phyloP scores from a whole-genome alignment of 92 coral and sea anemone species.

The Siderastrea siderea region DNA sequence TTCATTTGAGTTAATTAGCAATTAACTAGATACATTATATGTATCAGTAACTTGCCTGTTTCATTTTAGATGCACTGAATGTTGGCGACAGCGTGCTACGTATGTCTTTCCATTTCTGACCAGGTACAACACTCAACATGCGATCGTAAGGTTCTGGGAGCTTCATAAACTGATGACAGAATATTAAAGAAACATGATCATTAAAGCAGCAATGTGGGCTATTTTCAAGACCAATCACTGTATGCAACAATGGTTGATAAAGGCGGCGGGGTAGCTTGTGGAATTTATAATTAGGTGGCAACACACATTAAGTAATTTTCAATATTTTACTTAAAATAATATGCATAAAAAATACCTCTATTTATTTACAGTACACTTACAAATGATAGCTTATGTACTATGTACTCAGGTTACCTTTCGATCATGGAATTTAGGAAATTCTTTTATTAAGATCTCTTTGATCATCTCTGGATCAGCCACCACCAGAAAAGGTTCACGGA shows the following conservation, averaged over 20 bases:
- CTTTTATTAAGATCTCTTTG: background rate
- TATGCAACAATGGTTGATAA: no score
- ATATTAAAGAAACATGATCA: background rate
- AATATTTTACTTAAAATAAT: no score
- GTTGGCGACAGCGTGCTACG: conserved; percentile 59
- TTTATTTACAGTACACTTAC: no score
- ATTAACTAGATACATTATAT: background rate
- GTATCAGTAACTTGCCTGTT: conserved; percentile 26
- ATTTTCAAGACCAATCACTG: no score
- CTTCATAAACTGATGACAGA: background rate
- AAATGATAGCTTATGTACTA: no score
- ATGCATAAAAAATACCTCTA: no score
- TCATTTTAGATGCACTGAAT: conserved; percentile 66
- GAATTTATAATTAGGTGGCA: no score
- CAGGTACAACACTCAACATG: conserved; percentile 31
- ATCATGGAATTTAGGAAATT: background rate
- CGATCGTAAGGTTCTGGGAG: conserved; percentile 48
- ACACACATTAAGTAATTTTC: no score
- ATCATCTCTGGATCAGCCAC: background rate
- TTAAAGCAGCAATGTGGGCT: no score
- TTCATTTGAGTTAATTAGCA: background rate
- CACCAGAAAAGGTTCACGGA: background rate
- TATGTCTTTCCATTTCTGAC: conserved; percentile 67
- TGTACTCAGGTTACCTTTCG: background rate
- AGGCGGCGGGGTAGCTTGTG: no score